Evolutionary conservation across 2,888 invertebrate species (phyloP).

Genomic region (Hyalella azteca): DNA sequence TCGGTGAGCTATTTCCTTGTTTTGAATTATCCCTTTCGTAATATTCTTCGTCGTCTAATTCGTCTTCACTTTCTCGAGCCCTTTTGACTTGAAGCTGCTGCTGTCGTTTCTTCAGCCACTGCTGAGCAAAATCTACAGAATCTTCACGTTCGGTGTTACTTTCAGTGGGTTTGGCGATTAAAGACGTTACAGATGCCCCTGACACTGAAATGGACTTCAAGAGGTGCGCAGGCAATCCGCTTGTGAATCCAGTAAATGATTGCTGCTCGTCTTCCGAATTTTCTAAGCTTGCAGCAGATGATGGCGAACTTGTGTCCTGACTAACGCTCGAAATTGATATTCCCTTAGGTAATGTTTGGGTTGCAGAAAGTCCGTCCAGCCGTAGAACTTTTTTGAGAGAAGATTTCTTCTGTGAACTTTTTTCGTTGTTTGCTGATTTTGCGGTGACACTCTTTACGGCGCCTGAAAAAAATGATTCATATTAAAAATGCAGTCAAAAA

Average conservation of each 20-base stretch:
- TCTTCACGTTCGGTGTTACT: not conserved
- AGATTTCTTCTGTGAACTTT: too few species aligned
- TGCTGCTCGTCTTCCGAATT: not conserved
- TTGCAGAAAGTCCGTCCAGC: not conserved
- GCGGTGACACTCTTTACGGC: not conserved
- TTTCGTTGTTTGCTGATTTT: too few species aligned
- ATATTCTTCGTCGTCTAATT: not conserved
- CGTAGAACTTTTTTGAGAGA: too few species aligned
- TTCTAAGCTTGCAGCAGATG: not conserved
- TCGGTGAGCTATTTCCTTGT: not conserved
- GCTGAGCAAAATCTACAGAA: not conserved
- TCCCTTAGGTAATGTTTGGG: not conserved
- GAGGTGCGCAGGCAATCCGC: not conserved
- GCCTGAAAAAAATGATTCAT: not conserved
- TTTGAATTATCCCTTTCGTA: not conserved
- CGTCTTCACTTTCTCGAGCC: not conserved
- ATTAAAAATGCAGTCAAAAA: too few species aligned
- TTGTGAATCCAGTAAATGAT: not conserved
- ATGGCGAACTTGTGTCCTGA: not conserved
- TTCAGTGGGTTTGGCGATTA: not conserved
- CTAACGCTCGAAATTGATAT: not conserved
- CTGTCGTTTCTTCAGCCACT: constrained; percentile 30
- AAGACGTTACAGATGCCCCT: not conserved
- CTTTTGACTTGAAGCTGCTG: constrained; percentile 19
- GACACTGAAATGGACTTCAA: constrained; percentile 13